Evolutionary conservation across 2,888 invertebrate genomes (phyloP).

Genomic region (Dynastes grantii): DNA sequence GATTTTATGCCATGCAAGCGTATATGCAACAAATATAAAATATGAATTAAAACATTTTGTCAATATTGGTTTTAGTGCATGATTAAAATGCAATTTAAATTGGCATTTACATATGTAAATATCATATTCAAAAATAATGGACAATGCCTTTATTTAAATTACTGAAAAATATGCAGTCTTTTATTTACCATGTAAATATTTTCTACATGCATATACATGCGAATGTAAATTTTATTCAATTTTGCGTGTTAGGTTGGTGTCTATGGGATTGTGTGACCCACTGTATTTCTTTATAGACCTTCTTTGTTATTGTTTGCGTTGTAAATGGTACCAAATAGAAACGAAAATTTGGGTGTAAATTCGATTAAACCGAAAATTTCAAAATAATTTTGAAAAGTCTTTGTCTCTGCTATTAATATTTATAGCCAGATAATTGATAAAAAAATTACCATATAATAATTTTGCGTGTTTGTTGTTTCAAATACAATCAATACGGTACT

Average conservation of each 20-base stretch:
- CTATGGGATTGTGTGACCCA: conserved; percentile 17
- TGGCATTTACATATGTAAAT: conserved; percentile 55
- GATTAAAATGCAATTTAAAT: conserved; percentile 57
- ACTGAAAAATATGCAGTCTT: conserved; percentile 53
- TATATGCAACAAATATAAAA: conserved; percentile 51
- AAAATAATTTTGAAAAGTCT: neutral
- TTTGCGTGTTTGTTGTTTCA: too few relatives aligned
- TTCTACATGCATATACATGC: conserved; percentile 53
- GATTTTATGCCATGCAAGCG: conserved; percentile 8
- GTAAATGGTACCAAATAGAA: conserved; percentile 35
- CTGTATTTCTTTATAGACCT: conserved; percentile 33
- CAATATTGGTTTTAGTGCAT: conserved; percentile 56
- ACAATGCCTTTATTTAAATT: conserved; percentile 54
- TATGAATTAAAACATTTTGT: conserved; percentile 55
- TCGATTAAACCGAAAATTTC: neutral
- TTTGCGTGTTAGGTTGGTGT: conserved; percentile 33
- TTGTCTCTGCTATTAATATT: neutral
- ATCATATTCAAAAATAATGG: conserved; percentile 54
- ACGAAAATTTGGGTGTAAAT: conserved; percentile 23
- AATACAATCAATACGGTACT: too few relatives aligned
- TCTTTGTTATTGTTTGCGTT: conserved; percentile 49
- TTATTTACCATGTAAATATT: conserved; percentile 54
- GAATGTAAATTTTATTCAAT: conserved; percentile 53
- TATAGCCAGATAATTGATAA: neutral
- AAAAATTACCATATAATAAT: too few relatives aligned